Conservation (phyloP, 2,113 vertebrate genomes). For the Eubucco bourcierii region DNA sequence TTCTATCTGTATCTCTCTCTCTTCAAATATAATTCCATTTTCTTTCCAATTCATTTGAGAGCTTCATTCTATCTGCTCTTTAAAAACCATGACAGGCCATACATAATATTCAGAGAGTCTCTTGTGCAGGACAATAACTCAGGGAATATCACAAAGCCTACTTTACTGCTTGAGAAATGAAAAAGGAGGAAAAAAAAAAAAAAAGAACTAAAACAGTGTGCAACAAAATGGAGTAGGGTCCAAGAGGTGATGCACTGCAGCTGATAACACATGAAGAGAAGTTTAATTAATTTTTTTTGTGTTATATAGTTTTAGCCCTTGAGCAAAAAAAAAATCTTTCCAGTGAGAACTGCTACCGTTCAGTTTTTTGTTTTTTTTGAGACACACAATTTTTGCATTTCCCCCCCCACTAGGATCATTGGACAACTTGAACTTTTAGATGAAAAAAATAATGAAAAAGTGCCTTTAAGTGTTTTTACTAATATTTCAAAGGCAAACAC, state of each 20-base stretch:
- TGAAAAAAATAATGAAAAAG: background rate
- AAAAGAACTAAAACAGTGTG: background rate
- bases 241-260: background rate
- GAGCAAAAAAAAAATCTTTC: background rate
- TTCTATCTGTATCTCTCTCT: too few relatives aligned
- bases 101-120: background rate
- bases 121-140: background rate
- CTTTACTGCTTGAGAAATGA: background rate
- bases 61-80: too few relatives aligned
- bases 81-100: background rate
- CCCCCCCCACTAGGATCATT: background rate
- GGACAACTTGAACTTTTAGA: background rate
- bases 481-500: background rate
- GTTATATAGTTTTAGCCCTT: background rate
- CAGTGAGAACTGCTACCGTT: background rate
- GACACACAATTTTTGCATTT: background rate
- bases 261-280: background rate
- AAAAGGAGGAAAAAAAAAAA: too few relatives aligned
- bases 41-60: too few relatives aligned
- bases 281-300: conserved; percentile 11
- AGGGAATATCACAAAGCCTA: background rate
- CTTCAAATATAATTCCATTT: too few relatives aligned
- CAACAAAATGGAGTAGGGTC: background rate
- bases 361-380: background rate
- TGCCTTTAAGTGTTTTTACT: background rate